Base-by-base conservation (phyloP, 2,113 vertebrate genomes). In the Bos indicus region DNA sequence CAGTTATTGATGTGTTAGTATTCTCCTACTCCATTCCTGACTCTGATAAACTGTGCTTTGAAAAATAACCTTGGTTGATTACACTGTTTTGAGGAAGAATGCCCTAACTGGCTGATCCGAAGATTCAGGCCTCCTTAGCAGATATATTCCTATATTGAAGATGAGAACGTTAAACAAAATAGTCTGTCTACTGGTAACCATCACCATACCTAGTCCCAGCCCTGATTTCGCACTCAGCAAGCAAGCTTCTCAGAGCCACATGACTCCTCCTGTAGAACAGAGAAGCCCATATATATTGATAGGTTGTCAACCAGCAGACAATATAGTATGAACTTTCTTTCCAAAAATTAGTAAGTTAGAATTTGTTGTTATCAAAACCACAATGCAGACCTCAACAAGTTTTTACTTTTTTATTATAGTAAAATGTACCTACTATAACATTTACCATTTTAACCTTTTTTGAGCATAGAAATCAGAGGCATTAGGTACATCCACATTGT, bases 21-120 rank as follows among this genome's bases (percentile, higher is more conserved):
- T 95, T 87, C 81, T 94, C 82, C 95, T 78, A 90, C 51, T 91
- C 59, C 51, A 77, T 91, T 82, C 40, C n/a, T 86, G 59, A 88
- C 59, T 92, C 87, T 93, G 74, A 91, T 93, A 59, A 93, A 64
- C 40, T 90, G 19, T 51, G 46, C 56, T 97, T 97, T 96, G 51
- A 86, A 92, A 95, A 90, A 95, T 88, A 91, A 82, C 21, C 93
- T 94, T 77, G 28, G 30, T 67, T n/a, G 36, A 57, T 56, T 56
- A 30, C 13, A 36, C 52, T 90, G 0, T 82, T 56, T 93, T 60
- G 59, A 78, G 60, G 36, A 64, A 91, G 28, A 88, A 6, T 51
- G 12, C 43, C 16, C 4, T 6, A 48, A 40, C 5, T 77, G 83
- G n/a, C 84, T 92, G 48, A 60, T 60, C 33, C 16, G 11, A 92